Evolutionary conservation across 37 sponge, comb jelly and placozoan genomes (phyloP).

Genomic region (Axinella damicornis): DNA sequence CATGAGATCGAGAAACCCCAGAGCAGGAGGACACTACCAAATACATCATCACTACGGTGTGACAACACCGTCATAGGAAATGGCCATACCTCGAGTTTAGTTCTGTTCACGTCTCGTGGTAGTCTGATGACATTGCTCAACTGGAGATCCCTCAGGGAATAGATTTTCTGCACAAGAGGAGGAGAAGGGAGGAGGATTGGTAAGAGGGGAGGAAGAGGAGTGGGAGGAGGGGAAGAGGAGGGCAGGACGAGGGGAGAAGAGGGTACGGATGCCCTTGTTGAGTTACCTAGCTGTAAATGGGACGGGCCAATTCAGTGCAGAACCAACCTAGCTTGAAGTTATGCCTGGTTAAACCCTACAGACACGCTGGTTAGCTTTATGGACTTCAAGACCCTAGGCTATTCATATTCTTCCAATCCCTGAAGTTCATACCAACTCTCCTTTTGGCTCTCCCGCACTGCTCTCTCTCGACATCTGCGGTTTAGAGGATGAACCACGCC

Average conservation of each 20-base stretch:
- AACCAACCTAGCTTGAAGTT: too few relatives aligned
- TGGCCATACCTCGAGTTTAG: conserved; percentile 77
- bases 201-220: neutral
- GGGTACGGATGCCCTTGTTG: too few relatives aligned
- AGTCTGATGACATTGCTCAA: conserved; percentile 39
- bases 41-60: too few relatives aligned
- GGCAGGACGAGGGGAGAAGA: neutral
- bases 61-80: too few relatives aligned
- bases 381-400: too few relatives aligned
- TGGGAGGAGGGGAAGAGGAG: neutral
- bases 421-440: too few relatives aligned
- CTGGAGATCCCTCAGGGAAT: conserved; percentile 71
- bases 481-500: conserved; percentile 13
- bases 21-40: neutral
- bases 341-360: too few relatives aligned
- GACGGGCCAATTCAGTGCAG: too few relatives aligned
- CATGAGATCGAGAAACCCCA: too few relatives aligned
- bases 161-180: conserved; percentile 45
- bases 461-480: conserved; percentile 29
- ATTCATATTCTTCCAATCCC: too few relatives aligned
- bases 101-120: conserved; percentile 77
- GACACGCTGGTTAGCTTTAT: too few relatives aligned
- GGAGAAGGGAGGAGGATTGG: neutral
- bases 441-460: conserved; percentile 25
- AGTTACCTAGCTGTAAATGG: too few relatives aligned